These are phyloP conservation scores for Orthosia cruda DNA, from an alignment of 2,888 invertebrate species.

Conservation along the genomic window DNA sequence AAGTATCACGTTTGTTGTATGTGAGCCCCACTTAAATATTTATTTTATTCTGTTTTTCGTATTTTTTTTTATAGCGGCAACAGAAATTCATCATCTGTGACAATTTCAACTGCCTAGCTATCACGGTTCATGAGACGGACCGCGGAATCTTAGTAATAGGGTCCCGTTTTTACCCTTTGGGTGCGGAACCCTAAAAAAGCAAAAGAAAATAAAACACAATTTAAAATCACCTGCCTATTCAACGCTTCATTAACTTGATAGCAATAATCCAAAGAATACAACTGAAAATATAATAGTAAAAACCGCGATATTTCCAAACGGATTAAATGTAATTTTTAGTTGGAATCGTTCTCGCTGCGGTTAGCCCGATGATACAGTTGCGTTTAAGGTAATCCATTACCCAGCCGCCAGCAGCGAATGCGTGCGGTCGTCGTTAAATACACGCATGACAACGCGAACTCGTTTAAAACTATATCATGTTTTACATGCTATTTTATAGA, in stretches of 20 bases:
- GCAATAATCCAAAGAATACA: neutral
- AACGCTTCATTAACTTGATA: neutral
- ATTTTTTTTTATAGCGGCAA: too few relatives aligned
- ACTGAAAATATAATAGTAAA: conserved; percentile 16
- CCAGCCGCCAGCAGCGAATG: conserved; percentile 63
- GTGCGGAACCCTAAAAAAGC: too few relatives aligned
- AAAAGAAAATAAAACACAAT: neutral
- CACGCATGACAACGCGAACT: conserved; percentile 57
- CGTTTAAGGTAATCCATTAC: conserved; percentile 78
- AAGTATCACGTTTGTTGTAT: too few relatives aligned
- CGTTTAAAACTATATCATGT: conserved; percentile 54
- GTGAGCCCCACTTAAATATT: too few relatives aligned
- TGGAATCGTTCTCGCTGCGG: conserved; percentile 72
- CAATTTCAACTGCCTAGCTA: too few relatives aligned
- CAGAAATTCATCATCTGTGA: too few relatives aligned
- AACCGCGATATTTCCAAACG: conserved; percentile 36
- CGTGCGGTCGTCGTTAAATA: conserved; percentile 66
- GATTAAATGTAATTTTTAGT: conserved; percentile 74
- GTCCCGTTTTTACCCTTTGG: too few relatives aligned
- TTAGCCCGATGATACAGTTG: conserved; percentile 75
- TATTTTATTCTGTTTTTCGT: too few relatives aligned
- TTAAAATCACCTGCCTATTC: neutral
- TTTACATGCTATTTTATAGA: conserved; percentile 6
- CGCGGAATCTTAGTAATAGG: too few relatives aligned
- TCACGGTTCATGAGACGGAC: too few relatives aligned